Evolutionary conservation across 2,113 vertebrate genomes (phyloP).

Genomic region (Jaculus jaculus): DNA sequence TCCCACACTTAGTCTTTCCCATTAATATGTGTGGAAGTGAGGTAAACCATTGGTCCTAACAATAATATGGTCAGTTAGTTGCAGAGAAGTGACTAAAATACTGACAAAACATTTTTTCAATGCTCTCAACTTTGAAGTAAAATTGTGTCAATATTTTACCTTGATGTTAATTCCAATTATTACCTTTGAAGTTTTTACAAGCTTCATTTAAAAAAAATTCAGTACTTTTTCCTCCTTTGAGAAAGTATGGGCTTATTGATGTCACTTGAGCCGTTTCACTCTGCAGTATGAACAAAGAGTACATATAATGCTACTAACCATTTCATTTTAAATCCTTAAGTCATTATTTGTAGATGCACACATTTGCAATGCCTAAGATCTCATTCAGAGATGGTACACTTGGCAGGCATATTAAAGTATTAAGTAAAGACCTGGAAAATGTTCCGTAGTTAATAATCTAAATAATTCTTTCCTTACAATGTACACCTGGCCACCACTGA

Average conservation of each 20-base stretch:
- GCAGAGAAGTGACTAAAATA: not conserved
- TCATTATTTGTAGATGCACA: constrained; percentile 38
- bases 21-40: constrained; percentile 22
- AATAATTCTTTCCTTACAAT: constrained; percentile 43
- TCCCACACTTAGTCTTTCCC: not conserved
- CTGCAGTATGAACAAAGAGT: constrained; percentile 8
- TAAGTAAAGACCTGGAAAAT: constrained; percentile 50
- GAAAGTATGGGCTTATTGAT: constrained; percentile 26
- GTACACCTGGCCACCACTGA: not conserved
- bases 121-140: constrained; percentile 47
- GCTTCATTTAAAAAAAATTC: not conserved
- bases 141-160: constrained; percentile 48
- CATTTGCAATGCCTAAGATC: constrained; percentile 43
- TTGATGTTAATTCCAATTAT: constrained; percentile 42
- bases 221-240: constrained; percentile 10
- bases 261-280: constrained; percentile 47
- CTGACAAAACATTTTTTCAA: not conserved
- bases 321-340: constrained; percentile 32
- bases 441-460: constrained; percentile 51
- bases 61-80: not conserved
- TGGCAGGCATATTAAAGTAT: constrained; percentile 54
- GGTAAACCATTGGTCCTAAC: not conserved
- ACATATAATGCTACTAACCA: constrained; percentile 5
- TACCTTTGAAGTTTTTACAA: not conserved
- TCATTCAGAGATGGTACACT: constrained; percentile 20